Percentiles rank a stretch among this genome's conserved stretches.
Conservation (phyloP, 2,797 vertebrate genomes). For the Thaleichthys pacificus region DNA sequence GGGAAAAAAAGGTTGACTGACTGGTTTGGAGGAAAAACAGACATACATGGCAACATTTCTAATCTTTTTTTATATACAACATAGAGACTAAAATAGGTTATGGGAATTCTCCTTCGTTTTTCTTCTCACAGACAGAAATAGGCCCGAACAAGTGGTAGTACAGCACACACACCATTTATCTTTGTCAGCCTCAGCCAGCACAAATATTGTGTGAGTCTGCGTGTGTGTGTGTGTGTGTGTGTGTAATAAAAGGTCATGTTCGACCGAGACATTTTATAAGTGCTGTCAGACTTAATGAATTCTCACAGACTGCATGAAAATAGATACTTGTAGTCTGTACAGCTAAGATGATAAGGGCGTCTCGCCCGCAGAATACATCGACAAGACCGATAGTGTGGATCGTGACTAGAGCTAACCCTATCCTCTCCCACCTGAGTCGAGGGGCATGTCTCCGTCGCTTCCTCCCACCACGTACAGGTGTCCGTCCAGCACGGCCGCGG, state of each 20-base stretch:
- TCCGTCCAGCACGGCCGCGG: slow-evolving; percentile 58
- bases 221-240: slow-evolving; percentile 12
- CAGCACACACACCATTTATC: slow-evolving; percentile 44
- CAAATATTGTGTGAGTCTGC: slow-evolving; percentile 1
- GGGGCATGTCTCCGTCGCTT: slow-evolving; percentile 58
- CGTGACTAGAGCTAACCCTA: too few relatives aligned
- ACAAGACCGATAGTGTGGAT: too few relatives aligned
- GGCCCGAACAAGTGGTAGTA: slow-evolving; percentile 34
- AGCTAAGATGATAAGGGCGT: neutral
- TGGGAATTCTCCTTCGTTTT: slow-evolving; percentile 62
- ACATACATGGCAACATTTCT: neutral
- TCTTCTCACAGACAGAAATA: slow-evolving; percentile 73
- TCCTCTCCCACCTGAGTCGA: slow-evolving; percentile 64
- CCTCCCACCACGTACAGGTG: slow-evolving; percentile 73
- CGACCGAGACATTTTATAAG: slow-evolving; percentile 9
- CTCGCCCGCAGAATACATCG: too few relatives aligned
- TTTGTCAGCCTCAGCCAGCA: slow-evolving; percentile 42
- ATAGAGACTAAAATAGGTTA: slow-evolving; percentile 40
- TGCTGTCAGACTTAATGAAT: slow-evolving; percentile 24
- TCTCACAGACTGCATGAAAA: neutral
- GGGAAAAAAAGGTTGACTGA: slow-evolving; percentile 5
- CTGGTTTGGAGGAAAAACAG: neutral
- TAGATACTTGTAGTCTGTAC: neutral
- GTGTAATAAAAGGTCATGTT: slow-evolving; percentile 18
- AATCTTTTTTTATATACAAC: neutral